Percentiles rank a stretch among this genome's conserved stretches.
Conservation (phyloP, 1,140 invertebrate genomes). For the Lordiphosa clarofinis region DNA sequence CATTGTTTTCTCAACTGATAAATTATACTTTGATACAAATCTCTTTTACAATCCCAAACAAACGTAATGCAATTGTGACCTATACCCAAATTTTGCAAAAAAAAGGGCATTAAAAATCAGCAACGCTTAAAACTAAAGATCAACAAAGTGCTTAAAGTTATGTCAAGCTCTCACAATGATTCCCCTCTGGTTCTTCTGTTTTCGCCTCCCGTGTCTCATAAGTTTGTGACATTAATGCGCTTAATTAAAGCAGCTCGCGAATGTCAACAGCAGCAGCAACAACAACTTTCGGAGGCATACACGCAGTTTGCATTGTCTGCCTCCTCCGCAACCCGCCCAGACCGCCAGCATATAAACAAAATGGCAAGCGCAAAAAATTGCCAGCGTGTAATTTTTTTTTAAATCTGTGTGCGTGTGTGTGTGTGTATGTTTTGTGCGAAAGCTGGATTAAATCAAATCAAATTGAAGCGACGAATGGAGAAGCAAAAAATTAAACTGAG, state of each 20-base stretch:
- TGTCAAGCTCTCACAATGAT: constrained; percentile 49
- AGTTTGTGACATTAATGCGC: constrained; percentile 72
- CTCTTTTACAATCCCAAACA: no score
- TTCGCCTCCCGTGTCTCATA: constrained; percentile 34
- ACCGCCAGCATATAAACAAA: constrained; percentile 31
- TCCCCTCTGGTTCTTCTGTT: constrained; percentile 12
- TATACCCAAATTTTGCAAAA: background rate
- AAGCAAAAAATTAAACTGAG: constrained; percentile 64
- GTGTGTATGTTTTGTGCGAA: constrained; percentile 10
- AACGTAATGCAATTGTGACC: no score
- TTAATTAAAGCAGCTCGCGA: constrained; percentile 67
- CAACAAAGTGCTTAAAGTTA: constrained; percentile 64
- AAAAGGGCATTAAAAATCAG: constrained; percentile 14
- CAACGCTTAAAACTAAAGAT: constrained; percentile 60
- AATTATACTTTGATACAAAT: no score
- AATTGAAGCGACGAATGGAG: constrained; percentile 45
- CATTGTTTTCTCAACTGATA: no score
- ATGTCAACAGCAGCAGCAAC: constrained; percentile 49
- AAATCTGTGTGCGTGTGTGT: constrained; percentile 5
- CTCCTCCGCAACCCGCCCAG: constrained; percentile 16
- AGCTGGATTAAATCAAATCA: constrained; percentile 60
- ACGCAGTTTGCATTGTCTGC: constrained; percentile 49
- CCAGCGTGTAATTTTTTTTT: constrained; percentile 30
- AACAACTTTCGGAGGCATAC: constrained; percentile 21
- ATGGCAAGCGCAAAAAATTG: constrained; percentile 42